Evolutionary conservation across 1,140 invertebrate genomes (phyloP).

Genomic region (Schlechtendalia chinensis): DNA sequence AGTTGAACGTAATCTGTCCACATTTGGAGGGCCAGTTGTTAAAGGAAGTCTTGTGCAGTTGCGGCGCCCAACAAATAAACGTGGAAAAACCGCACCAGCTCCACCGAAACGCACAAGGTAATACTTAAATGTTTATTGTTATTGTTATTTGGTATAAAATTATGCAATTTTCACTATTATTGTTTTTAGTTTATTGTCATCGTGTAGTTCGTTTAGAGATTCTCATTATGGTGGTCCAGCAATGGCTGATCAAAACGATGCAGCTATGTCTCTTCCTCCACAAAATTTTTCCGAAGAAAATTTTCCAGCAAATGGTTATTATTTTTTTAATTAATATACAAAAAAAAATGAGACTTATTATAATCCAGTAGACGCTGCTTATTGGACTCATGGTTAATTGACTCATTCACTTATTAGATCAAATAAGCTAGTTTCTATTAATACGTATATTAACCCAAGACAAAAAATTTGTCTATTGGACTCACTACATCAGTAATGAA

Average conservation of each 20-base stretch:
- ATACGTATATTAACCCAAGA: no score
- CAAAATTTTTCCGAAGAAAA: constrained; percentile 48
- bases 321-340: neutral
- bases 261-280: constrained; percentile 37
- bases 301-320: constrained; percentile 41
- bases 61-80: constrained; percentile 79
- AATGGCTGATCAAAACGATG: constrained; percentile 32
- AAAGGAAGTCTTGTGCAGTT: constrained; percentile 73
- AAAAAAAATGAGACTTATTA: no score
- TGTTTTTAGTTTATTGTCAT: constrained; percentile 71
- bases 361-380: no score
- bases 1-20: constrained; percentile 62
- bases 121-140: neutral
- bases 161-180: neutral
- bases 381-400: no score
- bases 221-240: constrained; percentile 56
- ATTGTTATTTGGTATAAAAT: neutral
- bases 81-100: constrained; percentile 89
- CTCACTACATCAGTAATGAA: no score
- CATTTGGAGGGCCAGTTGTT: constrained; percentile 63
- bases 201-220: constrained; percentile 80
- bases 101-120: constrained; percentile 92
- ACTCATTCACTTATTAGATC: no score
- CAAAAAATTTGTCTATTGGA: no score
- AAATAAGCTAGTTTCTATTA: no score